phyloP scores from a whole-genome alignment of 2,113 vertebrate genomes.

The Pygoscelis antarcticus region DNA sequence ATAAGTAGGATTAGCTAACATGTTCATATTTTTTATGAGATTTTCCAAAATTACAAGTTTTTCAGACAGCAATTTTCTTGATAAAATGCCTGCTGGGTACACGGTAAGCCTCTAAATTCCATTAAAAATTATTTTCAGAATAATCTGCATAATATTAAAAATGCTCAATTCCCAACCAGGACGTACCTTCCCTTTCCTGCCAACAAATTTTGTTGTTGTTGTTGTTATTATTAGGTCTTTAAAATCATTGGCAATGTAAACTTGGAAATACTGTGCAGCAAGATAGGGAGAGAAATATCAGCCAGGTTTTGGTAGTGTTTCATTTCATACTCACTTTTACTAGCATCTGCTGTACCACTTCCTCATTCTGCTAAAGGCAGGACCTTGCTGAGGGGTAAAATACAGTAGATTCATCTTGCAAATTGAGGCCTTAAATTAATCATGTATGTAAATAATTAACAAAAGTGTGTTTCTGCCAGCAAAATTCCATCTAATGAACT shows the following conservation, averaged over 20 bases:
- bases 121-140: neutral
- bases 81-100: neutral
- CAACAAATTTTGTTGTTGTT: neutral
- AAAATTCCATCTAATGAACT: neutral
- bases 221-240: neutral
- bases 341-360: neutral
- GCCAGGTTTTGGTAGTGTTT: neutral
- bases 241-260: neutral
- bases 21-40: neutral
- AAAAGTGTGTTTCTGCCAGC: neutral
- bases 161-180: neutral
- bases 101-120: neutral
- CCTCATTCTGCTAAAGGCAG: neutral
- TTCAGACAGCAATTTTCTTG: neutral
- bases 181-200: neutral
- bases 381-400: neutral
- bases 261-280: neutral
- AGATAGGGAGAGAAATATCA: neutral
- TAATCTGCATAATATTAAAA: neutral
- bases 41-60: neutral
- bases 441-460: neutral
- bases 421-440: constrained; percentile 1
- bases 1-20: neutral
- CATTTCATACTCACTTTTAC: neutral
- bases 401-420: neutral